Base-by-base conservation (phyloP, 2,113 vertebrate genomes). In the Epinephelus fuscoguttatus region DNA sequence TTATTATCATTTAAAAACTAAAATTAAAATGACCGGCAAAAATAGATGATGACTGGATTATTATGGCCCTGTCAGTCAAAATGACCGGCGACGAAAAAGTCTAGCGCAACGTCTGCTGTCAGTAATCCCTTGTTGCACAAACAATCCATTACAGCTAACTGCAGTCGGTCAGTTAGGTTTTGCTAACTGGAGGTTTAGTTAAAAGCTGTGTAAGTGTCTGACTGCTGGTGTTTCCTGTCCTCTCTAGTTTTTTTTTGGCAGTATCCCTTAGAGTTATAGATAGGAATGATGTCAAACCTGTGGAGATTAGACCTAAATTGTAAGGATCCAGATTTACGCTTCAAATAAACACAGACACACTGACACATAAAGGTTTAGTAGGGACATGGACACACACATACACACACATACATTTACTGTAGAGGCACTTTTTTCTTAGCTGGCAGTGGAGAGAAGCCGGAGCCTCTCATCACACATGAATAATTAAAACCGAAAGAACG, bases 401-500 rank as follows among this genome's bases (percentile, higher is more conserved):
- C 13, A 50, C 71, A 66, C 21, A 78, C 62, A 23, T n/a, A 56
- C 56, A 68, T 57, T 74, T 47, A 83, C 68, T 61, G 13, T 64
- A 68, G 70, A 69, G 45, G 69, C 74, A 62, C 70, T 79, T 78
- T 73, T 82, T 82, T 81, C 81, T 87, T 82, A 78, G 81, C 88
- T 82, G 59, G 78, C 72, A 78, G 87, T 42, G 70, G 66, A 82
- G 82, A 86, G 82, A 49, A 84, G 84, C 82, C 37, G 18, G 78
- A 84, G 82, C 76, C 76, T 92, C 89, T 86, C 90, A 86, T 89
- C 86, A 77, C 86, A 92, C 89, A 93, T 94, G 88, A 95, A 95
- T 95, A 93, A 93, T 94, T 94, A 93, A 95, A 93, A 89, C 62
- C n/a, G 67, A 88, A 89, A 91, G 87, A 89, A 85, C 59, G 81